phyloP scores from a whole-genome alignment of 2,797 vertebrate species.

The Ciconia nigra region DNA sequence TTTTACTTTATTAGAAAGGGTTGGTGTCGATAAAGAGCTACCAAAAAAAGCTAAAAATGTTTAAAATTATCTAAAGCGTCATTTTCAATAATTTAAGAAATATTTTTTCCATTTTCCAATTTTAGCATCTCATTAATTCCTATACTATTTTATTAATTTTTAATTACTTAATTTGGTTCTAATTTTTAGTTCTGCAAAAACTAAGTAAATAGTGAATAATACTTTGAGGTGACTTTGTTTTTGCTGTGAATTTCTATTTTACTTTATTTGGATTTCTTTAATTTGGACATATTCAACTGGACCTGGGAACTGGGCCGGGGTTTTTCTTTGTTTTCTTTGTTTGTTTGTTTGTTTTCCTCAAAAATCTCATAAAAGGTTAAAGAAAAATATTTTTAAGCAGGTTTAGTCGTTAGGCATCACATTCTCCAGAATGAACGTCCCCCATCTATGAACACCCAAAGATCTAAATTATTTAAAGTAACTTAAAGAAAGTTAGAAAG shows the following conservation, averaged over 20 bases:
- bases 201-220: neutral
- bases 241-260: neutral
- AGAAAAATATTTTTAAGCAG: neutral
- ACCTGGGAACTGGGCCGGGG: fast-evolving
- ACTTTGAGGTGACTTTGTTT: neutral
- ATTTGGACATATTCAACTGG: neutral
- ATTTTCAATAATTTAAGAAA: neutral
- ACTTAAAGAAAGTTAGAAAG: neutral
- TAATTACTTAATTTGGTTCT: neutral
- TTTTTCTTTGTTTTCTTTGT: neutral
- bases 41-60: neutral
- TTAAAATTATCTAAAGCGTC: fast-evolving
- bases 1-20: neutral
- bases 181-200: neutral
- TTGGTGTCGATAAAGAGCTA: neutral
- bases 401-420: neutral
- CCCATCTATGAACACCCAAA: neutral
- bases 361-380: neutral
- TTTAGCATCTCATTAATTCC: neutral
- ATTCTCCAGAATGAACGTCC: neutral
- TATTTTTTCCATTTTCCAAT: neutral
- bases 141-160: neutral
- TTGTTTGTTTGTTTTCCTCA: neutral
- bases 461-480: neutral
- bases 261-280: neutral